These are phyloP conservation scores for Heliocidaris tuberculata DNA, from an alignment of 35 echinoderm and acorn worm species.

Conservation along the genomic window DNA sequence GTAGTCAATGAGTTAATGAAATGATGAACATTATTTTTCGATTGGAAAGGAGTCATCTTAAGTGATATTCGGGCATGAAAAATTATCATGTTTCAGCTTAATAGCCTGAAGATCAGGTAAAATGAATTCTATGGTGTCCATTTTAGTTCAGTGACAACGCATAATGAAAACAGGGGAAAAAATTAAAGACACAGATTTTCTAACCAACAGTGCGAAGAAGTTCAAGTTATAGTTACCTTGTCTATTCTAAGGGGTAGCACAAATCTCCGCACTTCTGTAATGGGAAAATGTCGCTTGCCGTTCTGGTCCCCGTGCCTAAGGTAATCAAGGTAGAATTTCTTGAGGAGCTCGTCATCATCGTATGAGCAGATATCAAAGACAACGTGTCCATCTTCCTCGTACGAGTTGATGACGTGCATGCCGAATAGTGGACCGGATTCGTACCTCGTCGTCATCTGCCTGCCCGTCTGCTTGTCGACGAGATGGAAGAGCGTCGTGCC, in stretches of 20 bases:
- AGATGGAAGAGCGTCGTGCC: slow-evolving; percentile 89
- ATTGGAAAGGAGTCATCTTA: too few species aligned
- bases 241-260: slow-evolving; percentile 83
- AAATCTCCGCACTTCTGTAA: slow-evolving; percentile 81
- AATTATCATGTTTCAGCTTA: too few species aligned
- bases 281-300: slow-evolving; percentile 74
- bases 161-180: too few species aligned
- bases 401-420: slow-evolving; percentile 96
- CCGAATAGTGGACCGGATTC: slow-evolving; percentile 84
- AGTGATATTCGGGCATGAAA: too few species aligned
- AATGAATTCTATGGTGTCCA: too few species aligned
- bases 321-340: slow-evolving; percentile 98
- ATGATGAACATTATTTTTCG: too few species aligned
- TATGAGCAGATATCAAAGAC: slow-evolving; percentile 98
- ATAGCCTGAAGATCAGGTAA: too few species aligned
- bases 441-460: slow-evolving; percentile 65
- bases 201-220: background rate
- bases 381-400: slow-evolving; percentile 96
- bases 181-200: too few species aligned
- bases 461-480: slow-evolving; percentile 76
- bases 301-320: slow-evolving; percentile 78
- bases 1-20: too few species aligned
- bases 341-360: slow-evolving; percentile 79
- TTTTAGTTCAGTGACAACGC: too few species aligned
- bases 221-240: slow-evolving; percentile 57